Percentiles rank a stretch among this genome's conserved stretches.
Evolutionary conservation across 64 coral and sea anemone species (phyloP).

Genomic region (Dendrophyllia cribrosa): DNA sequence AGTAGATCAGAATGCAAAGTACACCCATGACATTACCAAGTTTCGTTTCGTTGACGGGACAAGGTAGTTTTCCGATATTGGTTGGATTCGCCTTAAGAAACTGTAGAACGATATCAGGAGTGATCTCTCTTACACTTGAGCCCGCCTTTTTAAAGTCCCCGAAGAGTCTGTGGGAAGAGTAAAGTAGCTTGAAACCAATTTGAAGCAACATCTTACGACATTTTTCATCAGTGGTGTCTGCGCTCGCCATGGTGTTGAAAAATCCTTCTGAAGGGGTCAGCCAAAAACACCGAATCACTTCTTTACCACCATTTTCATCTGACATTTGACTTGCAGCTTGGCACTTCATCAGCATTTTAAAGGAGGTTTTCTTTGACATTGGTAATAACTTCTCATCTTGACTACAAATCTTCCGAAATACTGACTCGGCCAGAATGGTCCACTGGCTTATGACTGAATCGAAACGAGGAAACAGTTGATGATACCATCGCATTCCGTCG

Average conservation of each 20-base stretch:
- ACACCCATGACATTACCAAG: slow-evolving; percentile 25
- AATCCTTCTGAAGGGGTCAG: slow-evolving; percentile 71
- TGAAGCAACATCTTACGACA: slow-evolving; percentile 14
- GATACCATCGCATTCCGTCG: slow-evolving; percentile 74
- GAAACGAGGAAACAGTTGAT: slow-evolving; percentile 79
- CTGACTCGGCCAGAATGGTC: slow-evolving; percentile 50
- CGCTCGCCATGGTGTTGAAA: slow-evolving; percentile 38
- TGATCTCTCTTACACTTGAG: slow-evolving; percentile 40
- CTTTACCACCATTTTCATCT: neutral
- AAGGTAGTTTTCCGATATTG: slow-evolving; percentile 56
- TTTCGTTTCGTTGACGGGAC: slow-evolving; percentile 50
- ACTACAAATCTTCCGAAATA: slow-evolving; percentile 59
- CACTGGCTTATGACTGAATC: slow-evolving; percentile 50
- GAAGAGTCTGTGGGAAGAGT: slow-evolving; percentile 37
- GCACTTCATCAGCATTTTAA: neutral
- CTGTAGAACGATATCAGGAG: slow-evolving; percentile 39
- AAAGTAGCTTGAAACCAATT: slow-evolving; percentile 74
- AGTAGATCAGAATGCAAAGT: slow-evolving; percentile 56
- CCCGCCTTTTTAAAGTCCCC: slow-evolving; percentile 62
- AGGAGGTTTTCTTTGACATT: neutral
- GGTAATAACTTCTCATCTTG: slow-evolving; percentile 56
- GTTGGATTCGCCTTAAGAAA: slow-evolving; percentile 57
- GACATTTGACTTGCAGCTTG: neutral
- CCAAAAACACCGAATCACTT: slow-evolving; percentile 40
- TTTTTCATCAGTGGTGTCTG: neutral